Evolutionary conservation across 1,140 invertebrate genomes (phyloP), one percentile per base, ranked within the genome.

Genomic region (Achatina immaculata): DNA sequence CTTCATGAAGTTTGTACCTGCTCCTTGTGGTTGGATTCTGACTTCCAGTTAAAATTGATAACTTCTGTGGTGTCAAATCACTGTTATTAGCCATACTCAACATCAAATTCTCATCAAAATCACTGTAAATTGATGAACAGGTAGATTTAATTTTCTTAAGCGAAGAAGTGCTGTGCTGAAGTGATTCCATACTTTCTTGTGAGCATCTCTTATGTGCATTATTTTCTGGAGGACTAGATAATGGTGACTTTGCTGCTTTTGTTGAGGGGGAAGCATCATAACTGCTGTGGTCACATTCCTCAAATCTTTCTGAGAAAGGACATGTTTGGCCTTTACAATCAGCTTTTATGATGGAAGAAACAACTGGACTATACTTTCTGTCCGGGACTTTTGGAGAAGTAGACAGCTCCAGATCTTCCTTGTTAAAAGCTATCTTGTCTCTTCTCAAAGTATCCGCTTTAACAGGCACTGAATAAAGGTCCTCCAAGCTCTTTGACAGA

Each of bases 21-120:
- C 62, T 80, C 21, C 78, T 69, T 28, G 78, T 80, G 11, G 78
- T 80, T n/a, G 78, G 78, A 9, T 72, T 80, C 4, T 72, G 38
- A 58, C 78, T 80, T 14, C 78, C 78, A 38, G 78, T 80, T 45
- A 80, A 45, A 45, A 80, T 80, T 14, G 78, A 80, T 14, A 71
- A 40, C 28, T 38, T 40, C 6, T 58, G 34, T 75, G 45, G 4
- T 28, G 48, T n/a, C n/a, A 19, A 2, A 45, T 42, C 21, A 31
- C 31, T 28, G 11, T 28, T 6, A 6, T 31, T 28, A 62, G 28
- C 1, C 31, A 28, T 62, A 62, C 16, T 3, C 58, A 19, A 62
- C 58, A 34, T 34, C n/a, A 6, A 21, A 62, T 6, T 62, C 7
- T 48, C 7, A 31, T 3, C 3, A 2, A 14, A 2, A 28, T 31